Conservation (phyloP, 1,140 invertebrate genomes). For the Lethrus apterus region DNA sequence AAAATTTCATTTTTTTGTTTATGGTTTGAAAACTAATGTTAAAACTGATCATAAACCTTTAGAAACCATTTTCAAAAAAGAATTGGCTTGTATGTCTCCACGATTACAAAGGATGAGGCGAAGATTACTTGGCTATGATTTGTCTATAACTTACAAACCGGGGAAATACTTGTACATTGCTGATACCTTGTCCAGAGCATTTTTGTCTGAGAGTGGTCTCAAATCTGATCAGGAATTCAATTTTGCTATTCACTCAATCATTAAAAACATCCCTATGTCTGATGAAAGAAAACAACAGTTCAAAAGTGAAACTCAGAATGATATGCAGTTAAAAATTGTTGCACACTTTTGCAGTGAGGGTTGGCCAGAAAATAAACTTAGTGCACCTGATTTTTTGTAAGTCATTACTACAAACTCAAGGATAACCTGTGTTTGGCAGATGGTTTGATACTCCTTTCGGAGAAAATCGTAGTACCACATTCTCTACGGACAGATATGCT, state of each 20-base stretch:
- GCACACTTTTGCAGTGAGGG: too few relatives aligned
- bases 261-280: too few relatives aligned
- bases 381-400: too few relatives aligned
- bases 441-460: too few relatives aligned
- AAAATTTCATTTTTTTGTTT: constrained; percentile 39
- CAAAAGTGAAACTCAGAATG: too few relatives aligned
- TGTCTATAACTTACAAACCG: constrained; percentile 30
- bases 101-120: constrained; percentile 36
- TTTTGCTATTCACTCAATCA: too few relatives aligned
- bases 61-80: constrained; percentile 16
- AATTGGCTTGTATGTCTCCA: constrained; percentile 34
- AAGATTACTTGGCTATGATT: constrained; percentile 30
- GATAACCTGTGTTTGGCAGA: too few relatives aligned
- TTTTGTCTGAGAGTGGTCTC: constrained; percentile 11
- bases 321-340: too few relatives aligned
- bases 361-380: too few relatives aligned
- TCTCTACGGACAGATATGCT: constrained; percentile 11
- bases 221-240: too few relatives aligned
- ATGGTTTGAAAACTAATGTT: constrained; percentile 32
- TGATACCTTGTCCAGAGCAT: constrained; percentile 19
- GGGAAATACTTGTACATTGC: constrained; percentile 19
- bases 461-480: constrained; percentile 7
- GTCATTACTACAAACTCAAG: too few relatives aligned
- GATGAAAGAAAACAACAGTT: too few relatives aligned
- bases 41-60: constrained; percentile 41